These are phyloP conservation scores for Bombylius discolor DNA, from an alignment of 2,888 invertebrate genomes.

Conservation along the genomic window DNA sequence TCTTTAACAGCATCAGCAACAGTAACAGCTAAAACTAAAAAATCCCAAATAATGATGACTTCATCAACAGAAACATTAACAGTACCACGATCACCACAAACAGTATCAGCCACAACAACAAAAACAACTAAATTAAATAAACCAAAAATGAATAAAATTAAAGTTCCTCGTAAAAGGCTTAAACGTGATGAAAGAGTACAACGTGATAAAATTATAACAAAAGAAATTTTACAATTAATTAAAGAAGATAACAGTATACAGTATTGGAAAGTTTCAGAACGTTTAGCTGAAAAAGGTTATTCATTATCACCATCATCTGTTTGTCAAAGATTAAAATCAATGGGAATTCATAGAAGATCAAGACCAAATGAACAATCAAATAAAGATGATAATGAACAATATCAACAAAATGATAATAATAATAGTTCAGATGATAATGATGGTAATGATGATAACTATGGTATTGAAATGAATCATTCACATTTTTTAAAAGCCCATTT, in stretches of 20 bases:
- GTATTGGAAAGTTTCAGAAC: conserved; percentile 35
- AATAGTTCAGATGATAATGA: background rate
- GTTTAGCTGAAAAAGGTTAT: conserved; percentile 32
- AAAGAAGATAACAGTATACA: conserved; percentile 34
- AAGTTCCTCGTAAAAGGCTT: conserved; percentile 23
- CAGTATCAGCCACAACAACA: background rate
- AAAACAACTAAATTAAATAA: conserved; percentile 5
- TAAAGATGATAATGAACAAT: background rate
- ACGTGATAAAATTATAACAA: conserved; percentile 31
- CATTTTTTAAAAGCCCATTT: background rate
- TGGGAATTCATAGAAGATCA: conserved; percentile 35
- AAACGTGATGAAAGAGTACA: conserved; percentile 31
- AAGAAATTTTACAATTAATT: conserved; percentile 33
- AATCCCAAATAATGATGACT: background rate
- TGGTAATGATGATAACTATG: background rate
- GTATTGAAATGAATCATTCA: background rate
- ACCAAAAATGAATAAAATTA: conserved; percentile 8
- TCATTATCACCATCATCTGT: conserved; percentile 35
- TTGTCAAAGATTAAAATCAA: conserved; percentile 34
- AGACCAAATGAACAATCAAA: conserved; percentile 14
- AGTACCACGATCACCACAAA: conserved; percentile 11
- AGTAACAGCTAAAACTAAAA: conserved; percentile 15
- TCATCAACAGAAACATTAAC: conserved; percentile 16
- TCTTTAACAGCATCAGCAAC: conserved; percentile 15
- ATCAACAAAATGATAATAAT: background rate